These are phyloP conservation scores for Paraescarpia echinospica DNA, from an alignment of 1,140 invertebrate species.

Conservation along the genomic window DNA sequence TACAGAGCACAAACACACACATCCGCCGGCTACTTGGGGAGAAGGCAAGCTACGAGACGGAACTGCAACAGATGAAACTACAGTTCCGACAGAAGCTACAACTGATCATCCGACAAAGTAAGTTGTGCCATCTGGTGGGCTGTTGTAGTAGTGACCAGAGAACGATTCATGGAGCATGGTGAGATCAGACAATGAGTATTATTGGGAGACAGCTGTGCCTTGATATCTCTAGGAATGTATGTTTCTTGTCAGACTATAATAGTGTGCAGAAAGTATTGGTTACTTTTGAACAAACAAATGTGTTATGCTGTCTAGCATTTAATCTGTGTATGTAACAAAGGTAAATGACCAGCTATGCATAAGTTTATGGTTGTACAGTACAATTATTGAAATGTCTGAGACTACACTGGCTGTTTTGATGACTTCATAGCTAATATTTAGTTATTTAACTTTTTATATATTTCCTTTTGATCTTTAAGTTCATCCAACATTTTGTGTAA, in stretches of 20 bases:
- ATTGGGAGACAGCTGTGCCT: no score
- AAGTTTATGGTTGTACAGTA: not conserved
- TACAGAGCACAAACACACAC: constrained; percentile 90
- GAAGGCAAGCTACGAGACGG: constrained; percentile 82
- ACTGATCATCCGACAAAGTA: constrained; percentile 50
- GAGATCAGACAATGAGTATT: not conserved
- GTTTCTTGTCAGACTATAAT: not conserved
- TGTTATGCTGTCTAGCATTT: not conserved
- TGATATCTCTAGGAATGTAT: not conserved
- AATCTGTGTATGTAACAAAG: no score
- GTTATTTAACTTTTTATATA: not conserved
- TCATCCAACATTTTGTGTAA: not conserved
- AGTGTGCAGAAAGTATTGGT: no score
- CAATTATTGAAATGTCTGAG: not conserved
- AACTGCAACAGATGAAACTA: constrained; percentile 78
- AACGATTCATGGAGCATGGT: not conserved
- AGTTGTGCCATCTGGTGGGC: constrained; percentile 28
- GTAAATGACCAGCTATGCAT: no score
- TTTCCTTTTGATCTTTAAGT: not conserved
- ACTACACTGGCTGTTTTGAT: not conserved
- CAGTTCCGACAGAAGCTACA: constrained; percentile 50
- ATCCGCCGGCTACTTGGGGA: constrained; percentile 80
- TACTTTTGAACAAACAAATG: no score
- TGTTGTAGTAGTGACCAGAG: not conserved
- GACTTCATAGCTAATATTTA: not conserved